These are phyloP conservation scores for Cinara cedri DNA, from an alignment of 2,888 invertebrate genomes.

Conservation along the genomic window DNA sequence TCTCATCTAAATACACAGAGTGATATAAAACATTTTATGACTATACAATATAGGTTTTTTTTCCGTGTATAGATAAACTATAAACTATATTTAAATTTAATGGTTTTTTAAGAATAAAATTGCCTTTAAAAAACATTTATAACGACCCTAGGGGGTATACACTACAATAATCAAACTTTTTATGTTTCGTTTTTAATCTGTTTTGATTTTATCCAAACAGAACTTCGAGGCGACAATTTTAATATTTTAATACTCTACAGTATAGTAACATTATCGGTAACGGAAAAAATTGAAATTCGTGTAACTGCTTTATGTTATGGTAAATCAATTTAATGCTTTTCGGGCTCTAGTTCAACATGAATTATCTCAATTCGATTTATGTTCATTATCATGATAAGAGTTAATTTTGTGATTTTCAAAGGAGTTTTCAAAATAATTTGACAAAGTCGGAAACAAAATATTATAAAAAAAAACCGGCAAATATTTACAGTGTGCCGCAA, in stretches of 20 bases:
- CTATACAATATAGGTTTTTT: background rate
- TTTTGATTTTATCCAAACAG: constrained; percentile 2
- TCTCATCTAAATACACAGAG: background rate
- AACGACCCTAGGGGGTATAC: background rate
- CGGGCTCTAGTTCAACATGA: no score
- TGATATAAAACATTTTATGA: background rate
- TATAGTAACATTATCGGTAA: background rate
- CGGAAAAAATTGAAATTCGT: no score
- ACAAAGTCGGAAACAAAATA: no score
- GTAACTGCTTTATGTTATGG: no score
- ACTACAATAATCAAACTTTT: constrained; percentile 12
- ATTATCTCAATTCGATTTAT: no score
- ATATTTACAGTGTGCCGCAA: no score
- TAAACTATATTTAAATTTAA: background rate
- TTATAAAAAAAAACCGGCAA: no score
- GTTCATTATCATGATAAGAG: no score
- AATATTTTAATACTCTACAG: background rate
- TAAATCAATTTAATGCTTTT: no score
- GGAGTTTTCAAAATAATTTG: no score
- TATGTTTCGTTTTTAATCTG: constrained; percentile 13
- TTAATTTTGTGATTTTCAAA: no score
- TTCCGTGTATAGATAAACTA: no score
- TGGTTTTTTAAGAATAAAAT: background rate
- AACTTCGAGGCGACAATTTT: background rate
- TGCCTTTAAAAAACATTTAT: background rate